phyloP scores from a whole-genome alignment of 2,888 invertebrate genomes.

The Cataglyphis livida region DNA sequence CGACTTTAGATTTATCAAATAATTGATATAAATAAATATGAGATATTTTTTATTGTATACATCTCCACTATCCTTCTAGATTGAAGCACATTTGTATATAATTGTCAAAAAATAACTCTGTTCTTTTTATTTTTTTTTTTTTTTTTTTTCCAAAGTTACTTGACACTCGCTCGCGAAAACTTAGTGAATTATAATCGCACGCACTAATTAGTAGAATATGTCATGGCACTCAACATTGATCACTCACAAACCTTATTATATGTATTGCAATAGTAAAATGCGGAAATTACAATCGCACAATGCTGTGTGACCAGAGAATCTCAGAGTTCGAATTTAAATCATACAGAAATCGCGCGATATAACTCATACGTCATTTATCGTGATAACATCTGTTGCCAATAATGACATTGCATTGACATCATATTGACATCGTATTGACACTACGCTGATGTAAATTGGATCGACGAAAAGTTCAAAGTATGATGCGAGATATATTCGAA shows the following conservation, averaged over 20 bases:
- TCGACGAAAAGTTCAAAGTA: not conserved
- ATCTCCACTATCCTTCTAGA: not conserved
- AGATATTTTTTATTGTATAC: not conserved
- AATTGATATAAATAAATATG: not conserved
- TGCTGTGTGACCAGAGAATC: not conserved
- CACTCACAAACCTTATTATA: not conserved
- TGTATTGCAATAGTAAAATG: not conserved
- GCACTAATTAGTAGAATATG: not conserved
- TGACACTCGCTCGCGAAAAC: not conserved
- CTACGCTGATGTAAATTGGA: not conserved
- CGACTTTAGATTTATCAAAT: not conserved
- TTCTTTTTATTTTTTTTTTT: too few relatives aligned
- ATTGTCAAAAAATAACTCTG: not conserved
- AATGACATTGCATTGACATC: not conserved
- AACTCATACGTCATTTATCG: not conserved
- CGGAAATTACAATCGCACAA: not conserved
- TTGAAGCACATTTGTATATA: not conserved
- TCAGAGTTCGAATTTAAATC: not conserved
- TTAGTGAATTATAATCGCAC: not conserved
- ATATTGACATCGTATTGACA: not conserved
- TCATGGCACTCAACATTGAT: not conserved
- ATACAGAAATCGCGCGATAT: not conserved
- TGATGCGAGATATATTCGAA: not conserved
- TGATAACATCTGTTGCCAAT: not conserved
- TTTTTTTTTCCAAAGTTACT: not conserved